Base-by-base conservation (phyloP, 2,113 vertebrate genomes). In the Coptodon rendalli region DNA sequence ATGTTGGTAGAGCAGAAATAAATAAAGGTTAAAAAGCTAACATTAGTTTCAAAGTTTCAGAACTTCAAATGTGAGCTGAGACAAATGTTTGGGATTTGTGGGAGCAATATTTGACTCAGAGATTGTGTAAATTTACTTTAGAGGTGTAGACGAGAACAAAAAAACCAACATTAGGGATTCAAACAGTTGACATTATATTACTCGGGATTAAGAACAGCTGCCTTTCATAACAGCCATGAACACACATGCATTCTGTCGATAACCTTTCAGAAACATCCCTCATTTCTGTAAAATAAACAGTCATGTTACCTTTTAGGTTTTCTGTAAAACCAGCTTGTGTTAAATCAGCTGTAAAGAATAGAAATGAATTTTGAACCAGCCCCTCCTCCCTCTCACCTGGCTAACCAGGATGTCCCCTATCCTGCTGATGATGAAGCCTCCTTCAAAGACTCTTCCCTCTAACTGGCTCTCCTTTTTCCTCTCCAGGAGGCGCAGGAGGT, bases 331-430 rank as follows among this genome's bases (percentile, higher is more conserved):
- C 24, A 56, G 34, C 16, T 27, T 79, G 52, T 24, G 6, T 22
- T 19, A 34, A 76, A 57, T 34, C 14, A 6, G 45, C 29, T 12
- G 13, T 10, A 13, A 68, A 50, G 19, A 68, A 11, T 19, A 78
- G 8, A 7, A 31, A 57, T 3, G 2, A 31, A 24, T 56, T 73
- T 9, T 56, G 36, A 27, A 68, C 31, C 12, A 38, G 29, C 57
- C 53, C 36, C 17, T 53, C 13, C 38, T 14, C 19, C 12, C 40
- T 78, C 97, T 97, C 87, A 99, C 99, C 97, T 98, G 98, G 85
- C 92, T 96, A 9, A 98, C 87, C 22, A 99, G 95, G 84, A 99
- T 96, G 82, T 99, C 98, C 73, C 98, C 98, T 82, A 99, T 98
- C 92, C 96, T 96, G 93, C 83, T 95, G 93, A 99, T 97, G 89